Percentiles rank a stretch among this genome's conserved stretches.
Conservation (phyloP, 2,113 vertebrate species). For the Melierax canorus region DNA sequence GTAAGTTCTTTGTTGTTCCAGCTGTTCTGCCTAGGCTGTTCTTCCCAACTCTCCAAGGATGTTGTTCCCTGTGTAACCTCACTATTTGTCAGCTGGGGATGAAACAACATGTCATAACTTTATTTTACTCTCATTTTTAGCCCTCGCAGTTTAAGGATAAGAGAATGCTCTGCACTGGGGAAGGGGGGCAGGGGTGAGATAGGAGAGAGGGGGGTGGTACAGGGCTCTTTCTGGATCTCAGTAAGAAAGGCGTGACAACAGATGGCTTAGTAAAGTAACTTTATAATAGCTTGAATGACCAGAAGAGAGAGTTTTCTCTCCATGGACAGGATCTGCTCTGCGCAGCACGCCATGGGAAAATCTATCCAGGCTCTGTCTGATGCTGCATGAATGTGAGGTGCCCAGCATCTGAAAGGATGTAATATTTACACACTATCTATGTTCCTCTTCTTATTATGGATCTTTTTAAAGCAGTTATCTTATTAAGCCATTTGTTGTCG, state of each 20-base stretch:
- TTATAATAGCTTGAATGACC: neutral
- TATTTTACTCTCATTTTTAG: neutral
- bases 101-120: neutral
- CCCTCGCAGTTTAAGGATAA: neutral
- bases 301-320: neutral
- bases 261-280: neutral
- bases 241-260: neutral
- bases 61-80: neutral
- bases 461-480: neutral
- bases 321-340: neutral
- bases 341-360: neutral
- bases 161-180: neutral
- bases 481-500: neutral
- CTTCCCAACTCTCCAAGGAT: neutral
- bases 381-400: neutral
- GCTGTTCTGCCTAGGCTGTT: neutral
- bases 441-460: neutral
- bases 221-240: neutral
- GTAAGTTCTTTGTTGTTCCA: neutral
- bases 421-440: neutral
- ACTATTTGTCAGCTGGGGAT: neutral
- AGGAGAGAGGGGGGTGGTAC: neutral
- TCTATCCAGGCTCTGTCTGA: neutral
- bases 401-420: neutral
- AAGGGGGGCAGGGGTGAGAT: fast-evolving